A percentile compares a stretch with the other conserved stretches of the same genome.
These are phyloP conservation scores for Eupithecia centaureata DNA, from an alignment of 2,888 invertebrate species.

Conservation along the genomic window DNA sequence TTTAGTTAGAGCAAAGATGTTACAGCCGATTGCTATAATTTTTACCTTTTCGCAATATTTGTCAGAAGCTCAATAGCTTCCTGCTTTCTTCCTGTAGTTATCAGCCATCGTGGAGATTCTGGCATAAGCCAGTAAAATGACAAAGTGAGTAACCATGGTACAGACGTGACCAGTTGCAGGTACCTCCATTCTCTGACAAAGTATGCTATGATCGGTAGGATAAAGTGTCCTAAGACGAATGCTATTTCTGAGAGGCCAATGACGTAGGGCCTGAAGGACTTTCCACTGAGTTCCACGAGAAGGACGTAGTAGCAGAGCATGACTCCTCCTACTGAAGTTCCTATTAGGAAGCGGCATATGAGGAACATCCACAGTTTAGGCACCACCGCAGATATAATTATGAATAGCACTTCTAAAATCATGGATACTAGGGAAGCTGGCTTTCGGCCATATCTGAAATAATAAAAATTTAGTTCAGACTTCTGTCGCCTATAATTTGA, in stretches of 20 bases:
- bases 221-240: slow-evolving; percentile 81
- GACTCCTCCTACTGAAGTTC: slow-evolving; percentile 85
- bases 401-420: slow-evolving; percentile 81
- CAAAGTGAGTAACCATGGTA: slow-evolving; percentile 80
- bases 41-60: slow-evolving; percentile 82
- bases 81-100: slow-evolving; percentile 86
- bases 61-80: slow-evolving; percentile 86
- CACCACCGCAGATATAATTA: slow-evolving; percentile 80
- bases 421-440: slow-evolving; percentile 84
- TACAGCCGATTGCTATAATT: neutral
- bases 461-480: neutral
- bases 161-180: slow-evolving; percentile 83
- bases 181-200: slow-evolving; percentile 84
- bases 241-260: slow-evolving; percentile 83
- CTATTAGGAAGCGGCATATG: slow-evolving; percentile 83
- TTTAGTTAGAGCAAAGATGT: neutral
- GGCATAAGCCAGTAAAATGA: slow-evolving; percentile 88
- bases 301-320: slow-evolving; percentile 87
- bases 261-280: slow-evolving; percentile 80
- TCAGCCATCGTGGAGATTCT: slow-evolving; percentile 92
- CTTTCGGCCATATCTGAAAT: slow-evolving; percentile 86
- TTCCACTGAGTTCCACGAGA: slow-evolving; percentile 85
- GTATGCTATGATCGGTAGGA: slow-evolving; percentile 84
- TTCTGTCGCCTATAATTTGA: neutral
- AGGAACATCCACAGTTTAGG: slow-evolving; percentile 85